A percentile compares a stretch with the other conserved stretches of the same genome.
phyloP scores from a whole-genome alignment of 2,888 invertebrate species.

The Lampropteryx suffumata region DNA sequence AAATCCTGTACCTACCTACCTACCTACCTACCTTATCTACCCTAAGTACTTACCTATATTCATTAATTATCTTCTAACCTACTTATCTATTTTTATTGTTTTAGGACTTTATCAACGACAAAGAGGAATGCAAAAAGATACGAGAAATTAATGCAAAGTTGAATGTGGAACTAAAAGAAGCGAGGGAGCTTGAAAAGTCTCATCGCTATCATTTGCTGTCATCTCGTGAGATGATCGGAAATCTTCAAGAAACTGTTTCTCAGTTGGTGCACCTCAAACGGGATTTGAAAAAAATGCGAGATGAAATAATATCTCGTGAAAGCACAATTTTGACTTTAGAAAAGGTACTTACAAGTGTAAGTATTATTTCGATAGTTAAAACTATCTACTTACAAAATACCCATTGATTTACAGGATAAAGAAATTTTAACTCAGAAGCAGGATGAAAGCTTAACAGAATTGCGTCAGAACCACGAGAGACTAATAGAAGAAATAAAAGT shows the following conservation, averaged over 20 bases:
- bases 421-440: slow-evolving; percentile 52
- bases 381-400: too few relatives aligned
- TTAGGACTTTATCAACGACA: slow-evolving; percentile 61
- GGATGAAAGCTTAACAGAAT: slow-evolving; percentile 49
- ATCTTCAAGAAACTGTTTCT: slow-evolving; percentile 72
- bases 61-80: not conserved
- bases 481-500: slow-evolving; percentile 56
- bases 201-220: slow-evolving; percentile 69
- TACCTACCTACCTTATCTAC: not conserved
- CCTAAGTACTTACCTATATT: not conserved
- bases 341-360: slow-evolving; percentile 58
- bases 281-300: slow-evolving; percentile 65
- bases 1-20: too few relatives aligned
- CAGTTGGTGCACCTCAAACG: slow-evolving; percentile 70
- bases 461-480: slow-evolving; percentile 56
- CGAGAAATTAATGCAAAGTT: slow-evolving; percentile 61
- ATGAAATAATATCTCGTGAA: slow-evolving; percentile 58
- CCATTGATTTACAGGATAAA: slow-evolving; percentile 55
- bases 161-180: slow-evolving; percentile 63
- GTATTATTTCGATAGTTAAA: too few relatives aligned
- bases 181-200: slow-evolving; percentile 68
- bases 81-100: not conserved
- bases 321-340: slow-evolving; percentile 48
- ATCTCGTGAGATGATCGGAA: slow-evolving; percentile 73
- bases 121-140: slow-evolving; percentile 60